Evolutionary conservation across 2,888 invertebrate species (phyloP).

Genomic region (Adelognathus sp.): DNA sequence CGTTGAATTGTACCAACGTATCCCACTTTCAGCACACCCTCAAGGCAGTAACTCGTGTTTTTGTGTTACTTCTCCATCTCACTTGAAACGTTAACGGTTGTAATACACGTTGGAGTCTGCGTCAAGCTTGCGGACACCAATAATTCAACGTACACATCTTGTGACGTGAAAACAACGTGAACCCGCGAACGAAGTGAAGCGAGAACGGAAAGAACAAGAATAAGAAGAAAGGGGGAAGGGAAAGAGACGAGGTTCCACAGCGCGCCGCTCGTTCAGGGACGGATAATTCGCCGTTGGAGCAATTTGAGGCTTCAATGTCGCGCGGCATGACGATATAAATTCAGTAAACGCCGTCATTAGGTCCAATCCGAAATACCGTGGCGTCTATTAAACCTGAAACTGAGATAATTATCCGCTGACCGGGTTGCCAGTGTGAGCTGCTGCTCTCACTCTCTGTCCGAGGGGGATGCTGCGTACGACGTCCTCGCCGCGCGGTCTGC

Average conservation of each 20-base stretch:
- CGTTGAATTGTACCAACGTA: background rate
- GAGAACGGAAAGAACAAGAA: constrained; percentile 9
- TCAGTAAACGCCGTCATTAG: constrained; percentile 79
- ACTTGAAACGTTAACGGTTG: background rate
- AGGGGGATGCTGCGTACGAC: constrained; percentile 4
- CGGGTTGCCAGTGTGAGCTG: constrained; percentile 52
- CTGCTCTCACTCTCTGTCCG: too few species aligned
- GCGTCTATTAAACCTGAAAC: constrained; percentile 79
- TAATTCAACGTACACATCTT: constrained; percentile 76
- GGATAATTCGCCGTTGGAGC: constrained; percentile 70
- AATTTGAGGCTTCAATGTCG: constrained; percentile 68
- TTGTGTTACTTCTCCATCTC: background rate
- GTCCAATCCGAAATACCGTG: constrained; percentile 78
- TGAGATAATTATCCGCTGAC: constrained; percentile 78
- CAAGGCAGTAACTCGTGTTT: background rate
- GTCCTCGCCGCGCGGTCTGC: constrained; percentile 55
- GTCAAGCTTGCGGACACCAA: constrained; percentile 60
- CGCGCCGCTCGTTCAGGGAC: constrained; percentile 8
- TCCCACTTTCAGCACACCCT: background rate
- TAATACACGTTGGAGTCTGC: background rate
- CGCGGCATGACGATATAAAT: constrained; percentile 77
- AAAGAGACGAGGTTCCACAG: background rate
- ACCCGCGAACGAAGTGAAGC: constrained; percentile 42
- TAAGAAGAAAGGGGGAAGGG: constrained; percentile 15
- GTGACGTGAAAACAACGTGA: constrained; percentile 57